These are phyloP conservation scores for Chiloscyllium plagiosum DNA, from an alignment of 2,113 vertebrate species.

Conservation along the genomic window DNA sequence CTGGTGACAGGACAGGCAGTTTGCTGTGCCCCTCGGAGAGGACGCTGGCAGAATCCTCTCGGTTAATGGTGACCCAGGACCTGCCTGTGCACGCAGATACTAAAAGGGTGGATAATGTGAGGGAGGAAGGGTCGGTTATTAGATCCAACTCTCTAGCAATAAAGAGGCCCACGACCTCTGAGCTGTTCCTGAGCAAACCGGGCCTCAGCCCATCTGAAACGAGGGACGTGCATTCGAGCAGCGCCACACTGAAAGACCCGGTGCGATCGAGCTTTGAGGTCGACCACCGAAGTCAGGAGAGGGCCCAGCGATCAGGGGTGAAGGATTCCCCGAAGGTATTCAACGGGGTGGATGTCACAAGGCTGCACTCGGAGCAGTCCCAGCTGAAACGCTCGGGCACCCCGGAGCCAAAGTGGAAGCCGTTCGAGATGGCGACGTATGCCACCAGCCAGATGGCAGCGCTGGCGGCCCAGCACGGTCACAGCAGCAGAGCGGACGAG, in stretches of 20 bases:
- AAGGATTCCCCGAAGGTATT: constrained; percentile 61
- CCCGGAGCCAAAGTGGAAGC: constrained; percentile 79
- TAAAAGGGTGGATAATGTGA: constrained; percentile 59
- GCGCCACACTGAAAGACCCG: constrained; percentile 62
- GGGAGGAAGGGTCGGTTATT: constrained; percentile 85
- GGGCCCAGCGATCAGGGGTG: constrained; percentile 51
- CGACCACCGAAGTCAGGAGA: constrained; percentile 58
- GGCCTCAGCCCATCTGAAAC: constrained; percentile 67
- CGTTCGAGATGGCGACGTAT: constrained; percentile 81
- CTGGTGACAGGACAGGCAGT: constrained; percentile 49
- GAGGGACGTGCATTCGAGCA: constrained; percentile 56
- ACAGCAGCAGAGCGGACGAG: constrained; percentile 62
- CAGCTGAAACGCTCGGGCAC: constrained; percentile 49
- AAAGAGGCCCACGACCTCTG: constrained; percentile 60
- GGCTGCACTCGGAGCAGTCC: constrained; percentile 53
- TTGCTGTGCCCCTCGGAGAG: constrained; percentile 63
- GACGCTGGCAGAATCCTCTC: constrained; percentile 53
- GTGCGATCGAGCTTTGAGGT: constrained; percentile 62
- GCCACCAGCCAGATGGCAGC: constrained; percentile 86
- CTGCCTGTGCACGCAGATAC: constrained; percentile 59
- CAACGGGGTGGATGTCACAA: constrained; percentile 55
- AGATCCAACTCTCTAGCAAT: constrained; percentile 68
- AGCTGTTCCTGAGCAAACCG: constrained; percentile 59
- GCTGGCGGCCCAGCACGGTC: constrained; percentile 80
- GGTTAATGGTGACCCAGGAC: constrained; percentile 58